Evolutionary conservation across 1,140 invertebrate genomes (phyloP), one percentile per base, ranked within the genome.

Genomic region (Procambarus virginalis): DNA sequence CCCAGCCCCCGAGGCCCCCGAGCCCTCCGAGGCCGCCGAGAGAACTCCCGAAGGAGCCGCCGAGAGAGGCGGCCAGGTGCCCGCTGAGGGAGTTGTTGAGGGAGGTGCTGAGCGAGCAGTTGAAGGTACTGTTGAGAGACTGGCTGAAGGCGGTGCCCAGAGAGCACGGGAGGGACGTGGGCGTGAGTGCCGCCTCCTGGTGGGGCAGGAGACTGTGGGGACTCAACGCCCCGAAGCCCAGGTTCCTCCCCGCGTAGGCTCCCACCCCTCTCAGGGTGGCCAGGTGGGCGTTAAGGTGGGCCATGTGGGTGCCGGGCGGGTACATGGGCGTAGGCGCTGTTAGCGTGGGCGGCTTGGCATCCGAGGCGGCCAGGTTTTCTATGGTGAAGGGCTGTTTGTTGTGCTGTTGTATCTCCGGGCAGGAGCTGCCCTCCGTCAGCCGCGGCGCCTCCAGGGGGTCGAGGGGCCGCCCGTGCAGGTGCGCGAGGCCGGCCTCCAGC

Each of bases 281-380:
- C 73, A 89, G 58, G 80, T 83, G 88, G 88, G 88, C 88, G 81
- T 89, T 83, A n/a, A 89, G 81, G 75, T 84, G 88, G 58, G 88
- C 46, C 20, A 89, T 49, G 75, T 60, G 88, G 12, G 70, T 64
- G 22, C 79, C 87, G 12, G 81, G 88, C 20, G 88, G 88, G 75
- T 89, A 89, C 22, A 89, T 48, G 73, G 88, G 88, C 46, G 88
- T 89, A 75, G 88, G 88, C 45, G 88, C 88, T 76, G 88, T 89
- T 75, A 89, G 81, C 22, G 75, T 89, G 81, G 88, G 88, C 55
- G 88, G 88, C 82, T 89, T 89, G 48, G 88, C 88, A 75, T 89
- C 88, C 12, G 88, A 89, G 48, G 88, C 88, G 6, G 88, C 88
- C 55, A 89, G 81, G 76, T 76, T 84, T 70, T 89, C 88, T 58